Base-by-base conservation (phyloP, 2,797 vertebrate species). In the Sebastes paucispinis region DNA sequence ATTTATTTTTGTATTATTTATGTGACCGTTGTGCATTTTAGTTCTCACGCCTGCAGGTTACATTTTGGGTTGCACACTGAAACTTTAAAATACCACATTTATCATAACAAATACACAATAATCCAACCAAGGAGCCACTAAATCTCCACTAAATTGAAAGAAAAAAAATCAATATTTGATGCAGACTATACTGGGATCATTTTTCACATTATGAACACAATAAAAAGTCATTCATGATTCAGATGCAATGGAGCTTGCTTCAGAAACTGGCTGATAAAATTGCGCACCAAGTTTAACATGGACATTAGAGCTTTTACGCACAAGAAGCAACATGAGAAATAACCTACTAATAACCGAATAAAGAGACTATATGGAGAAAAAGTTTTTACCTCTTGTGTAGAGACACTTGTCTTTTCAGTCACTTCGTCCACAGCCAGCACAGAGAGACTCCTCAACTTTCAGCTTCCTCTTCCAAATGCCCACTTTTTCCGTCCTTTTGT, bases 301-400 rank as follows among this genome's bases (percentile, higher is more conserved):
- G 43, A 12, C 3, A 70, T 31, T 13, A 11, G 24, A 68, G 10
- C 27, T 18, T 59, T 54, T 54, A 68, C 3, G 2, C 10, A 57
- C 13, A 13, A 14, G 10, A n/a, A 2, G 1, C 34, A 10, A 43
- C 12, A 39, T 16, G 29, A 29, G 18, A 55, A 32, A 18, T 0
- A 27, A 31, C 1, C 34, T 13, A 36, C 34, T 36, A 36, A 36
- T 36, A 36, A 36, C 34, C 7, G 4, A 63, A 34, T 22, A 60
- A 31, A 57, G 4, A 59, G n/a, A 20, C 18, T 4, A 8, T 20
- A 8, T 16, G 11, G 6, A 2, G 13, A 32, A 73, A 86, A 84
- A 67, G 86, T 71, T 12, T 12, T 76, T 78, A 94, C 92, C 93
- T 92, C 67, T 64, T 62, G 25, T 62, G 25, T 18, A 3, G 25